These are phyloP conservation scores for Sanderia malayensis DNA, from an alignment of 30 jellyfish, hydroid and myxozoan genomes.

Conservation along the genomic window DNA sequence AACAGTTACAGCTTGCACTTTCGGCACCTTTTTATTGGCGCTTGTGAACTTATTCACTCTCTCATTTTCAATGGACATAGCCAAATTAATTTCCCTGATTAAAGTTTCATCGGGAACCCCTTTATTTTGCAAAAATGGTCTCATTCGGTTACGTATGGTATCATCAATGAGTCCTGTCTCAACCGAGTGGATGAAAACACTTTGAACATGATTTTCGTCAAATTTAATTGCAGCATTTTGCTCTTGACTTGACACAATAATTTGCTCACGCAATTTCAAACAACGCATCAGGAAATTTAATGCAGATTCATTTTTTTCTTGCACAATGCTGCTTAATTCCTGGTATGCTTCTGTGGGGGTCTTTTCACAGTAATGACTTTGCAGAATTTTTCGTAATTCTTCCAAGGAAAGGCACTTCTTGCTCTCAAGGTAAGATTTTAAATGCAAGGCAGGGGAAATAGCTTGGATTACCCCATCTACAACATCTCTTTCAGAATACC, in stretches of 20 bases:
- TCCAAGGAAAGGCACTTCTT: slow-evolving; percentile 22
- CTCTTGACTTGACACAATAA: slow-evolving; percentile 28
- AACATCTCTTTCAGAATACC: slow-evolving; percentile 34
- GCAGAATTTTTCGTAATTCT: slow-evolving; percentile 15
- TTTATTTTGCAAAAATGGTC: slow-evolving; percentile 34
- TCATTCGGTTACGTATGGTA: slow-evolving; percentile 38
- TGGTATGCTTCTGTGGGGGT: slow-evolving; percentile 43
- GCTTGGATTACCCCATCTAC: slow-evolving; percentile 31
- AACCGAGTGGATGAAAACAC: slow-evolving; percentile 39
- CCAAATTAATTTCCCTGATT: slow-evolving; percentile 20
- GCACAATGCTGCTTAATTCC: slow-evolving; percentile 20
- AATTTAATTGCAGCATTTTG: slow-evolving; percentile 35
- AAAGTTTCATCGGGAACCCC: slow-evolving; percentile 27
- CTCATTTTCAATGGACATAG: slow-evolving; percentile 17
- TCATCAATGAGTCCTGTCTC: slow-evolving; percentile 62
- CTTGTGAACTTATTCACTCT: slow-evolving; percentile 12
- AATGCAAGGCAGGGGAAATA: slow-evolving; percentile 27
- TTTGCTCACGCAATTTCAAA: slow-evolving; percentile 27
- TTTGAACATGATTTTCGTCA: slow-evolving; percentile 28
- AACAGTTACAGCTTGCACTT: slow-evolving; percentile 8
- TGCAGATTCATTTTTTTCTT: slow-evolving; percentile 28
- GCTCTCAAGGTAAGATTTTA: slow-evolving; percentile 26
- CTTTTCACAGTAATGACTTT: slow-evolving; percentile 21
- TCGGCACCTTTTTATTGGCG: slow-evolving; percentile 6
- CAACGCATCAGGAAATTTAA: slow-evolving; percentile 26